Base-by-base conservation (phyloP, 2,888 invertebrate genomes). In the Argyra leucocephala region DNA sequence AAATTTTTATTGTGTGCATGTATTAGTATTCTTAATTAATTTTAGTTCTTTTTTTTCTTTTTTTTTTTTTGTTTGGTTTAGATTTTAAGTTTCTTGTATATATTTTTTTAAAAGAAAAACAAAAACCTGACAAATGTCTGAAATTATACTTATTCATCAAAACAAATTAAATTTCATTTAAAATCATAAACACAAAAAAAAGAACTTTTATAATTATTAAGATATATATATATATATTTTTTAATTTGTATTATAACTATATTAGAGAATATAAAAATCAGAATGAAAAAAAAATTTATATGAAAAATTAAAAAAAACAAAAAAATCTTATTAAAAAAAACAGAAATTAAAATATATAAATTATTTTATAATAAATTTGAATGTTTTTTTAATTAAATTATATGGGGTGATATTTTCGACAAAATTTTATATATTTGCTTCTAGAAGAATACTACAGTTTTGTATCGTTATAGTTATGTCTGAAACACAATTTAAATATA, bases 211-310 rank as follows among this genome's bases (percentile, higher is more conserved):
- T 48, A 18, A 48, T 48, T 48, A 48, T 5, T 48, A 48, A 48
- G n/a, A 48, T 48, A 48, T 48, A 48, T n/a, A 37, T 37, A 37
- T 37, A 48, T 48, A 48, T 48, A 48, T 48, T 48, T 48, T 48
- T 48, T 48, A n/a, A 48, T 48, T 48, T 48, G 48, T 48, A 48
- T 48, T 48, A 48, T 48, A 48, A 31, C 5, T 26, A 37, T 48
- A 48, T 18, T 48, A 48, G 48, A 48, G n/a, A 48, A 48, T 48
- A 48, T 48, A 48, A 48, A 31, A 48, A 48, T 48, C n/a, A 18
- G 48, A 15, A 48, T 2, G 2, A 48, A 48, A 48, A 48, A 48
- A 31, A 48, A 48, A 48, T 3, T 18, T 5, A 48, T 3, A 48
- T 2, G 18, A 2, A 48, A 18, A 18, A 48, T 3, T 5, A n/a